Base-by-base conservation (phyloP, 2,888 invertebrate species). In the Tigriopus californicus region DNA sequence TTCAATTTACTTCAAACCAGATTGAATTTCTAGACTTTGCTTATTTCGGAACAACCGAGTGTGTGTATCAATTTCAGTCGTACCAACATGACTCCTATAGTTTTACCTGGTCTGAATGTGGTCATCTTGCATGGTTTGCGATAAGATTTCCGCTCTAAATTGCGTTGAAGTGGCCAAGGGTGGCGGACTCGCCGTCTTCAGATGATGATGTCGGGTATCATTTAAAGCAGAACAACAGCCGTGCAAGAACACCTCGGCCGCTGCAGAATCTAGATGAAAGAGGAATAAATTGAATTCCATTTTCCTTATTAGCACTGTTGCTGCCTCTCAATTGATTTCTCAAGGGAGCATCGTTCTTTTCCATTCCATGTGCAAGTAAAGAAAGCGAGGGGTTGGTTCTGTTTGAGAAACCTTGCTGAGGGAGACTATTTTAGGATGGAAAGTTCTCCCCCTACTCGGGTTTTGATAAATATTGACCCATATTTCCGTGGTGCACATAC, bases 141-240 rank as follows among this genome's bases (percentile, higher is more conserved):
- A 52, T 18, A 52, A 33, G 25, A 52, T 52, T 25, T 52, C 52
- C 24, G 52, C 52, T 15, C 52, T 24, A 33, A 52, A 52, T 52
- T 33, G 25, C n/a, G 52, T 52, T 24, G 52, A 52, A 13, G 52
- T 52, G 25, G 33, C 52, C 24, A 52, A 25, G 8, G 52, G 52
- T 12, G 52, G 52, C 2, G 52, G 52, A 20, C 33, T 24, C 1
- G 52, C 15, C 1, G 52, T 33, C 4, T 24, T 24, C 10, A 52
- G 52, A 52, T 52, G 52, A 52, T 52, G 52, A 52, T 24, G 33
- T 8, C 33, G 33, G 2, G 52, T 52, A 10, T 18, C 52, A n/a
- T 52, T 52, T 6, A 52, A 33, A 4, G 52, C 24, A 1, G 52
- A 52, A 33, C 52, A 52, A 25, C 52, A 52, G 13, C 52, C 52